Percentiles rank a stretch among this genome's conserved stretches.
These are phyloP conservation scores for Steatocranus sp. DNA, from an alignment of 2,797 vertebrate genomes.

Conservation along the genomic window DNA sequence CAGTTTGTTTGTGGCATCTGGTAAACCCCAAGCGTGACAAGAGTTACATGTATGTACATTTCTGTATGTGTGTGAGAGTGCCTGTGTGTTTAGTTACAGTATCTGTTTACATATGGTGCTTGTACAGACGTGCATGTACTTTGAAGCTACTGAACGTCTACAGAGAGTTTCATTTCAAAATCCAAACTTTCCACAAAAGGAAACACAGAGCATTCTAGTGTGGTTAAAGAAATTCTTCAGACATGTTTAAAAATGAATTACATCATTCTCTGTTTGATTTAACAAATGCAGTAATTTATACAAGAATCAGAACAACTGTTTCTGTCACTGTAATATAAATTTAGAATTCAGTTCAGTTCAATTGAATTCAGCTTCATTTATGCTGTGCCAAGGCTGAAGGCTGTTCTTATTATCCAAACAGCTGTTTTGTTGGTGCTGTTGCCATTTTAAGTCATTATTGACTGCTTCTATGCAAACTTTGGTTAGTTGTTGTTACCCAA, in stretches of 20 bases:
- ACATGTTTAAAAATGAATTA: not conserved
- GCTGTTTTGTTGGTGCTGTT: not conserved
- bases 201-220: not conserved
- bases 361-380: not conserved
- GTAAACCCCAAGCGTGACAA: not conserved
- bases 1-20: not conserved
- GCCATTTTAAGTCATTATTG: not conserved
- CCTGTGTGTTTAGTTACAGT: not conserved
- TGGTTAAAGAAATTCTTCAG: not conserved
- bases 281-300: not conserved
- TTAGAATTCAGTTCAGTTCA: not conserved
- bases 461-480: not conserved
- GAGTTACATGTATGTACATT: not conserved
- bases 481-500: not conserved
- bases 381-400: not conserved
- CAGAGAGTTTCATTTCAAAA: constrained; percentile 12
- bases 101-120: constrained; percentile 10
- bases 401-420: not conserved
- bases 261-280: not conserved
- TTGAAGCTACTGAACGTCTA: not conserved
- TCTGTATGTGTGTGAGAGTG: not conserved
- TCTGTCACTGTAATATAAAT: not conserved
- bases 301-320: not conserved
- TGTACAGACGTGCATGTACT: not conserved
- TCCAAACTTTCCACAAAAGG: not conserved